Evolutionary conservation across 1,140 invertebrate species (phyloP), one percentile per base, ranked within the genome.

Genomic region (Helicorthomorpha holstii): DNA sequence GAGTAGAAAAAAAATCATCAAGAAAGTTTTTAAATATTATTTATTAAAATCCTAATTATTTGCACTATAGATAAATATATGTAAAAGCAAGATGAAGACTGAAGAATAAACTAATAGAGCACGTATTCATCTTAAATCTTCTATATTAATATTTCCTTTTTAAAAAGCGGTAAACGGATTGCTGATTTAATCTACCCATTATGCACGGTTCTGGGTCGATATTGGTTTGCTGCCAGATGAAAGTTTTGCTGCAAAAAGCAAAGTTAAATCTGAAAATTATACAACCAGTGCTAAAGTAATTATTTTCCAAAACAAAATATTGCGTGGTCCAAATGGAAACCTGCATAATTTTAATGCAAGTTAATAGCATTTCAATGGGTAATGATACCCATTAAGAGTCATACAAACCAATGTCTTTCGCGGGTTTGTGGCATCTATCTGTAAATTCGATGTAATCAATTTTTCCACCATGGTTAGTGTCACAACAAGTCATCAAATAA

Each of bases 381-480:
- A n/a, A n/a, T n/a, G n/a, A n/a, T n/a, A n/a, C n/a, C n/a, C 21
- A 22, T 49, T 48, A 51, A 10, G 7, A 12, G 50, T 16, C n/a
- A n/a, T 38, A 53, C 49, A 29, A 19, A 60, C 63, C 96, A 61
- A 99, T 99, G 71, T 99, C 96, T 68, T 97, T 97, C 3, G 96
- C 88, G 22, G 96, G 95, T 66, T 98, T 93, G 69, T 98, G 93
- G 80, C 98, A 99, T 50, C 92, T 79, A 64, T 98, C 94, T 51
- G 93, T 95, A 71, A 99, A 99, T 57, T 90, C 91, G 26, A 91
- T 77, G 67, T 98, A 99, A 70, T 99, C 92, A 53, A 99, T 84
- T 69, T 98, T 97, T 0, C 95, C 96, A 64, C 99, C 96, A 65
- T 98, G 95, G 72, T 98, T 98, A 0, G 85, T 85, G 69, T 98